phyloP scores from a whole-genome alignment of 2,113 vertebrate species.

The Psettodes erumei region DNA sequence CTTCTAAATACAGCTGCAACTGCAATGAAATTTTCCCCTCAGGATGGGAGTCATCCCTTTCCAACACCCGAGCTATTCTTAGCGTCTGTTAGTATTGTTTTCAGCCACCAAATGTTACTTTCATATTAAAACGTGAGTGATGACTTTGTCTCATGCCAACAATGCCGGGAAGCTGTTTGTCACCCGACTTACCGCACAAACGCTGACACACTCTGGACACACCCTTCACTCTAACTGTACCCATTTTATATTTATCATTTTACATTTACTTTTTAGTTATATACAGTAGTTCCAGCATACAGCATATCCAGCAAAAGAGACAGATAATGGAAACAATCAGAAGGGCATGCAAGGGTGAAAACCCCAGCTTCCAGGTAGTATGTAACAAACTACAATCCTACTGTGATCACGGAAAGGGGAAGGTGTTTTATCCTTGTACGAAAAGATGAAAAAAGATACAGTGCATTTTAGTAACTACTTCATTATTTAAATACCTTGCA shows the following conservation, averaged over 20 bases:
- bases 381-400: background rate
- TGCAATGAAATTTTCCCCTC: constrained; percentile 68
- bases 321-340: background rate
- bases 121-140: constrained; percentile 73
- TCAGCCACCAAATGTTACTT: constrained; percentile 75
- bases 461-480: too few relatives aligned
- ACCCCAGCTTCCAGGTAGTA: background rate
- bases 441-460: too few relatives aligned
- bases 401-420: too few relatives aligned
- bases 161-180: constrained; percentile 84
- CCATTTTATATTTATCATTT: constrained; percentile 45
- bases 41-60: constrained; percentile 79
- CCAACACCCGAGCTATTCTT: constrained; percentile 80
- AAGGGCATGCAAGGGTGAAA: background rate
- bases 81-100: constrained; percentile 79
- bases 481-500: background rate
- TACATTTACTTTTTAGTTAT: constrained; percentile 4
- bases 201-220: constrained; percentile 60
- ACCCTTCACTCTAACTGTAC: constrained; percentile 41
- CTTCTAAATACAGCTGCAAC: constrained; percentile 69
- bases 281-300: background rate
- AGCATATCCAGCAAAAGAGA: background rate
- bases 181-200: constrained; percentile 63
- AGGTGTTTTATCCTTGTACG: too few relatives aligned
- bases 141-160: constrained; percentile 74